These are phyloP conservation scores for Tragelaphus buxtoni DNA, from an alignment of 2,113 vertebrate species.

Conservation along the genomic window DNA sequence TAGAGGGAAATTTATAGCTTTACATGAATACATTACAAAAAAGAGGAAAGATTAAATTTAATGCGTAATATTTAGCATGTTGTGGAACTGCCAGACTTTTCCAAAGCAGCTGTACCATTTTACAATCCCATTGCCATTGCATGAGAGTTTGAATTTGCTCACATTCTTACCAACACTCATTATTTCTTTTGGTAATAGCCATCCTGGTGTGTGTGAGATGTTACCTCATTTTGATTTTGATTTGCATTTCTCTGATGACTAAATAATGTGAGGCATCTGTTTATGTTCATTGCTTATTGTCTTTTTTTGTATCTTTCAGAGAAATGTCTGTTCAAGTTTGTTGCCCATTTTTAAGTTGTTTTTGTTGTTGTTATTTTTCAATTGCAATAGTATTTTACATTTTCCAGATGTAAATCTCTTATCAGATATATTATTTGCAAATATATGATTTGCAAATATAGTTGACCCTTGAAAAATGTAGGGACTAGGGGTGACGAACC, in stretches of 20 bases:
- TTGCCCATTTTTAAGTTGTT: background rate
- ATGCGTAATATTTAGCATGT: background rate
- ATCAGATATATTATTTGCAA: background rate
- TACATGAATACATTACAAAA: background rate
- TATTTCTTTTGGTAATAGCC: background rate
- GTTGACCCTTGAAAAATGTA: background rate
- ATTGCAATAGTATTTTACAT: background rate
- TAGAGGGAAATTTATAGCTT: constrained; percentile 48
- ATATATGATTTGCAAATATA: background rate
- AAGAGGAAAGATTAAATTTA: background rate
- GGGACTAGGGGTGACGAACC: fast-evolving
- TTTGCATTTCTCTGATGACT: background rate
- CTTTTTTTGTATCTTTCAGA: background rate
- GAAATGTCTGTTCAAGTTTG: background rate
- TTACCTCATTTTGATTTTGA: background rate
- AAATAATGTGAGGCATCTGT: background rate
- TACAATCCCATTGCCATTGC: background rate
- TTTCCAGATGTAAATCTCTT: background rate
- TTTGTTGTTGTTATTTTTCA: background rate
- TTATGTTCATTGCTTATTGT: background rate
- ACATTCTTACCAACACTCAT: background rate
- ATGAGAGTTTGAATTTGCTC: background rate
- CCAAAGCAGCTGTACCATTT: background rate
- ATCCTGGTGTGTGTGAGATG: background rate
- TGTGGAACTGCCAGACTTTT: background rate